Evolutionary conservation across 35 echinoderm and acorn worm species (phyloP), one percentile per base, ranked within the genome.

Genomic region (Ptychodera flava): DNA sequence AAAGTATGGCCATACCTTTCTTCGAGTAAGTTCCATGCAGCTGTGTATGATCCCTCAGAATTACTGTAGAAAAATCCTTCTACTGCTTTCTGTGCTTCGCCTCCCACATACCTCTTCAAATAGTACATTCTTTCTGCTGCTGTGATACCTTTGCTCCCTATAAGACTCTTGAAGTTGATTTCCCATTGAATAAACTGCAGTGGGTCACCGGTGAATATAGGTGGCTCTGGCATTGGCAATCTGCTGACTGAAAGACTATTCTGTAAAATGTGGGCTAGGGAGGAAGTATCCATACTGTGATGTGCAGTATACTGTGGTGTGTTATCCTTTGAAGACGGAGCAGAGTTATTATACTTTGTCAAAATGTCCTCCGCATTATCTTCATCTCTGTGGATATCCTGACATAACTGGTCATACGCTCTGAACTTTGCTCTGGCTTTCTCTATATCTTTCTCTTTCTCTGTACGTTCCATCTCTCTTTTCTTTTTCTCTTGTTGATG

Each of bases 11-110:
- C 35, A 75, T 91, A 91, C 33, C 85, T 87, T 29, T 33, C 34
- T 32, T 82, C 78, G 27, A 92, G 80, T 28, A 31, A 88, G 0
- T 92, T 79, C 86, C 91, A 92, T 30, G 91, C 91, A 45, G 80
- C 85, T 37, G 34, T 29, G 64, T 92, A 88, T 0, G 85, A 85
- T 32, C 80, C 36, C 78, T 92, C 90, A 29, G 28, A 22, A n/a
- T 0, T 78, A 22, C 90, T 86, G 84, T 78, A 87, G 76, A 77
- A 87, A 34, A 77, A 87, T 1, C 85, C 85, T 33, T 6, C 85
- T 0, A 87, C 79, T 0, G 85, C 31, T 28, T 87, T 77, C 33
- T 33, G 77, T 29, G 86, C 77, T 1, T 36, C 37, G 30, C 86
- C 86, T 22, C 30, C 80, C 1, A 87, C 86, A n/a, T 87, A 87